These are phyloP conservation scores for Marmota flaviventris DNA, from an alignment of 2,113 vertebrate species.

Conservation along the genomic window DNA sequence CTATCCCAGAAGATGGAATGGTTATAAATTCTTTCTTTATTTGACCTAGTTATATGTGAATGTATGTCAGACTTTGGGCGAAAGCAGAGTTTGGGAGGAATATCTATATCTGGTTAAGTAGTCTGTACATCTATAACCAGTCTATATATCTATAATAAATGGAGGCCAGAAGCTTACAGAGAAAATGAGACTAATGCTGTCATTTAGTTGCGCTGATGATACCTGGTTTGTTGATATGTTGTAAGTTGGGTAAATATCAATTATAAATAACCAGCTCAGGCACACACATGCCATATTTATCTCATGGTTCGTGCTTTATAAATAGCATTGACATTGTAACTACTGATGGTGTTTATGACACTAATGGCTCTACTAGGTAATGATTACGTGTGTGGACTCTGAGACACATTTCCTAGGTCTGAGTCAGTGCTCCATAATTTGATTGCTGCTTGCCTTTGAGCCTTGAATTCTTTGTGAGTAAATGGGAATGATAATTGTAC, in stretches of 20 bases:
- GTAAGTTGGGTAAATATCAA: neutral
- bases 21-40: neutral
- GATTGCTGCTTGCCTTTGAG: neutral
- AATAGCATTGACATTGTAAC: neutral
- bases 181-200: neutral
- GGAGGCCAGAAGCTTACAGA: neutral
- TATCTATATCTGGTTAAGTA: neutral
- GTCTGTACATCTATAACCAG: neutral
- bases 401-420: neutral
- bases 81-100: neutral
- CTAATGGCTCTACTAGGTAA: neutral
- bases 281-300: neutral
- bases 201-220: neutral
- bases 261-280: neutral
- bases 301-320: neutral
- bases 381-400: neutral
- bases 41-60: neutral
- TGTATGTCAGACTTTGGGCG: neutral
- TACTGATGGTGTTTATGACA: neutral
- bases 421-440: neutral
- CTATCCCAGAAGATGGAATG: neutral
- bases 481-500: neutral
- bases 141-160: neutral
- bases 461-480: neutral
- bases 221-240: neutral